A percentile compares a stretch with the other conserved stretches of the same genome.
Evolutionary conservation across 2,888 invertebrate genomes (phyloP).

Genomic region (Melanostoma mellinum): DNA sequence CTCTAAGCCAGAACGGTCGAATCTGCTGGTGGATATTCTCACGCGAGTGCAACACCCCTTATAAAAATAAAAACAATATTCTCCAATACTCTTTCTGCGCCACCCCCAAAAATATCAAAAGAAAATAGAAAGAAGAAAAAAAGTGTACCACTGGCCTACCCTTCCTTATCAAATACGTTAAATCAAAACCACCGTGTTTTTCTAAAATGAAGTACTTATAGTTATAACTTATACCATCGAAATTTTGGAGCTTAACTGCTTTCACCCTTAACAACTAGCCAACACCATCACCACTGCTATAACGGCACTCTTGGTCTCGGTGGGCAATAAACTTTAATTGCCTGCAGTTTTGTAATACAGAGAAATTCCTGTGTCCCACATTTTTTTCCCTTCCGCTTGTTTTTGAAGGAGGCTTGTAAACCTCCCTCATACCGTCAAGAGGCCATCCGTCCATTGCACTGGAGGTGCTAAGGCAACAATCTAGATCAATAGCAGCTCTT

Average conservation of each 20-base stretch:
- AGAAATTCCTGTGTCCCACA: conserved; percentile 51
- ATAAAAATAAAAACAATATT: conserved; percentile 44
- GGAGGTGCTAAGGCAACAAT: conserved; percentile 93
- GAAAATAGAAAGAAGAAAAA: conserved; percentile 38
- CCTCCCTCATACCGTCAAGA: conserved; percentile 38
- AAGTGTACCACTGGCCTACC: conserved; percentile 38
- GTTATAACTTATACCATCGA: conserved; percentile 30
- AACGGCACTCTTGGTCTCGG: conserved; percentile 27
- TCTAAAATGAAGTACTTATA: conserved; percentile 27
- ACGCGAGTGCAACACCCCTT: conserved; percentile 67
- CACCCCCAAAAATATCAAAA: conserved; percentile 19
- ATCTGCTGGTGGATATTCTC: conserved; percentile 37
- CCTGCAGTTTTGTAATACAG: conserved; percentile 63
- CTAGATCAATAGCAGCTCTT: conserved; percentile 92
- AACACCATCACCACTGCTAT: conserved; percentile 3
- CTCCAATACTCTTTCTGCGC: conserved; percentile 38
- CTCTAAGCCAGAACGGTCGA: conserved; percentile 75
- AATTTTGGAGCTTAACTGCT: conserved; percentile 14
- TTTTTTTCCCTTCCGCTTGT: conserved; percentile 52
- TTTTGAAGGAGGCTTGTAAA: conserved; percentile 27
- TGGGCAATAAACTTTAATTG: conserved; percentile 72
- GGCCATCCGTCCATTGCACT: conserved; percentile 81
- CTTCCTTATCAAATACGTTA: conserved; percentile 48
- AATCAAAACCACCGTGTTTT: conserved; percentile 57
- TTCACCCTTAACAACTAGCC: conserved; percentile 29